Conservation (phyloP, 2,113 vertebrate species). For the Helogale parvula region DNA sequence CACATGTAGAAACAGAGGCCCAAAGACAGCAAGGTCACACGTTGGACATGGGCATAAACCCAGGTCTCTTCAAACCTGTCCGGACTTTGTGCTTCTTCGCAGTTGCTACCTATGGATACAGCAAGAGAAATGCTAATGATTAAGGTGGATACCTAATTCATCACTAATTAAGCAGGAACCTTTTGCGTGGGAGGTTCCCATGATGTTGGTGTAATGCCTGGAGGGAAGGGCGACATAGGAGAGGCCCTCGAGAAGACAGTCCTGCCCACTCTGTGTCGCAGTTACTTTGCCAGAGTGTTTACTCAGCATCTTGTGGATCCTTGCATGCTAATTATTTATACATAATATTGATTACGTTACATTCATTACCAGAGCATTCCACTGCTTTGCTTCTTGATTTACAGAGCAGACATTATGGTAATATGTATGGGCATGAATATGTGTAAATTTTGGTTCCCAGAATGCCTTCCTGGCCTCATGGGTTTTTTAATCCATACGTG, state of each 20-base stretch:
- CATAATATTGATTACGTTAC: conserved; percentile 39
- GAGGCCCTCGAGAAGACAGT: not conserved
- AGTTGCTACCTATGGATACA: not conserved
- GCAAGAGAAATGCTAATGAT: not conserved
- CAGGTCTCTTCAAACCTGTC: not conserved
- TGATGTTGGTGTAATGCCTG: not conserved
- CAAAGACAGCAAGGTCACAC: not conserved
- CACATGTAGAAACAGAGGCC: not conserved
- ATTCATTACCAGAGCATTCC: conserved; percentile 20
- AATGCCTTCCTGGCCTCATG: not conserved
- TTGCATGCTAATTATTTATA: not conserved
- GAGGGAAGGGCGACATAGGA: not conserved
- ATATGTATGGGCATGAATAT: not conserved
- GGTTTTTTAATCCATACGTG: not conserved
- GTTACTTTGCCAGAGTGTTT: not conserved
- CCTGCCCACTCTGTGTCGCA: not conserved
- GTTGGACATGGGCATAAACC: not conserved
- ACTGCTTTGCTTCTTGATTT: not conserved
- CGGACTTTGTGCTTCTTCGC: not conserved
- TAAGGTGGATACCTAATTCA: not conserved
- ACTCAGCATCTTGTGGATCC: not conserved
- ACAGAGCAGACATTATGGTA: not conserved
- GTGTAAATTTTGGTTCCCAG: not conserved
- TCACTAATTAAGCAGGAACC: not conserved
- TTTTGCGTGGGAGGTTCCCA: conserved; percentile 16